Conservation (phyloP, 2,113 vertebrate species). For the Leptobrachium leishanense region DNA sequence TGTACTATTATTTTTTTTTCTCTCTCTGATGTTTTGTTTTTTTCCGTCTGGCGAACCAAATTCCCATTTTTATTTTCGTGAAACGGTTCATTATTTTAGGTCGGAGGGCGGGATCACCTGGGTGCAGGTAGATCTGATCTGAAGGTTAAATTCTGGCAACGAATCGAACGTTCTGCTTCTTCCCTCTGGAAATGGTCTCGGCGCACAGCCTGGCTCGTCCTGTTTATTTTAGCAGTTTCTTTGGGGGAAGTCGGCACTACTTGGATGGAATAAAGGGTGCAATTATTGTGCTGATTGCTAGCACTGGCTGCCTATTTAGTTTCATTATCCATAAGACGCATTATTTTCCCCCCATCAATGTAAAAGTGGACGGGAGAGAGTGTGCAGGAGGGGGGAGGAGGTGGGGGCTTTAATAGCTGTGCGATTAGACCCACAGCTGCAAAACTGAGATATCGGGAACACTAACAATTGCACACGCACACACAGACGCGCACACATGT, state of each 20-base stretch:
- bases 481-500: not conserved
- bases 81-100: not conserved
- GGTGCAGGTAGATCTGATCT: not conserved
- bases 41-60: not conserved
- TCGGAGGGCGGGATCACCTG: not conserved
- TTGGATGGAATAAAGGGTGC: slow-evolving; percentile 24
- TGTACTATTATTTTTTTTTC: not conserved
- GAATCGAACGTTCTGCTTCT: no score
- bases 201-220: not conserved
- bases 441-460: slow-evolving; percentile 43
- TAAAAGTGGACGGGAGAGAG: slow-evolving; percentile 42
- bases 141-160: no score
- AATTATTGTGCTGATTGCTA: slow-evolving; percentile 44
- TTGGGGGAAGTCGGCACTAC: slow-evolving; percentile 25
- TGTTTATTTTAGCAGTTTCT: slow-evolving; percentile 5
- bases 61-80: not conserved
- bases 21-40: not conserved
- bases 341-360: slow-evolving; percentile 43
- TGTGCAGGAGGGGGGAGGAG: slow-evolving; percentile 24
- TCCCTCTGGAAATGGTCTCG: no score
- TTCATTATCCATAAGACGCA: slow-evolving; percentile 45
- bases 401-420: slow-evolving; percentile 44
- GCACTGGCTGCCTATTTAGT: slow-evolving; percentile 44
- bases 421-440: slow-evolving; percentile 48
- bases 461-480: slow-evolving; percentile 31